Evolutionary conservation across 2,113 vertebrate genomes (phyloP), one percentile per base, ranked within the genome.

Genomic region (Oceanites oceanicus): DNA sequence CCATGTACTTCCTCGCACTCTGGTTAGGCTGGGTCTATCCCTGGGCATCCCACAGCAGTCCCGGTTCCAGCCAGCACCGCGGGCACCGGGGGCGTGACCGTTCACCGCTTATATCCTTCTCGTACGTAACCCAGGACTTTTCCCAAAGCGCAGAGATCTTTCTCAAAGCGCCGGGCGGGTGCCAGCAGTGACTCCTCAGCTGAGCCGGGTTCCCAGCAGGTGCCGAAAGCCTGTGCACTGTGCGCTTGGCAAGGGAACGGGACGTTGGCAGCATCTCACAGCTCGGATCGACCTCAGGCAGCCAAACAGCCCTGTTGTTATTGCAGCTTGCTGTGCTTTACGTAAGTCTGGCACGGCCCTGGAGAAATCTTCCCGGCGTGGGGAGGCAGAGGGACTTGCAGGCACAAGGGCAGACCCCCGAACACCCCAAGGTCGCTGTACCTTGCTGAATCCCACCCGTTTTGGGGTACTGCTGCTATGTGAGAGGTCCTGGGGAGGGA

Each of bases 51-150:
- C 3, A 1, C 61, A 66, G 22, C 20, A 8, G 17, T 17, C 59
- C 21, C 4, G 2, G 10, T 15, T 27, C 11, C 26, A 50, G 10
- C 32, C 72, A 50, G n/a, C n/a, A 12, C 47, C 20, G 3, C 1
- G 15, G n/a, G 25, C 23, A 12, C n/a, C n/a, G n/a, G n/a, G n/a
- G 2, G 29, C 2, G 4, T 13, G 15, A 21, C 53, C 4, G 1
- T 11, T 59, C n/a, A 4, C 38, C 13, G 0, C 26, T 20, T 34
- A 10, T 3, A 10, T 22, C 72, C 65, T 47, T 44, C 71, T 50
- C 17, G 1, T 18, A 3, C 1, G 2, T 4, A 42, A 62, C 29
- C 29, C 58, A 19, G n/a, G 40, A 19, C 23, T 47, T 45, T 10
- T 32, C 63, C 65, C 73, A 78, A 34, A 56, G 30, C 16, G 0